Conservation (phyloP, 1,140 invertebrate species). For the Trypoxylus dichotomus region DNA sequence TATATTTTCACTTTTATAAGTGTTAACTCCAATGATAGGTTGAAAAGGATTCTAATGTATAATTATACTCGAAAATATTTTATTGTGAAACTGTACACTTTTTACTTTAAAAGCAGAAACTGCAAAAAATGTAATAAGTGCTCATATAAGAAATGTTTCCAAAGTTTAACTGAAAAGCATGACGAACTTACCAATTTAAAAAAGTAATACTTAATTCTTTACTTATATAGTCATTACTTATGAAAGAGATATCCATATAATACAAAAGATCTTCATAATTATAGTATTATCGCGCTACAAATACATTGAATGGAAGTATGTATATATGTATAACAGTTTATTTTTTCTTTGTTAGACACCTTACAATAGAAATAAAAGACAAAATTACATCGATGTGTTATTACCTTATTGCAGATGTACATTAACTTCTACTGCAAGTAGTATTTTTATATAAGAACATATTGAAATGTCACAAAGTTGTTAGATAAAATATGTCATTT, state of each 20-base stretch:
- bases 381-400: constrained; percentile 6
- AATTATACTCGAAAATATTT: too few species aligned
- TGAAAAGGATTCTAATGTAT: too few species aligned
- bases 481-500: too few species aligned
- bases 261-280: neutral
- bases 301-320: constrained; percentile 9
- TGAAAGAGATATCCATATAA: neutral
- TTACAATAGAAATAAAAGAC: constrained; percentile 25
- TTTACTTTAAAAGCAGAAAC: too few species aligned
- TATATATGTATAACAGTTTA: constrained; percentile 28
- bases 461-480: neutral
- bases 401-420: neutral
- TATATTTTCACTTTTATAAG: too few species aligned
- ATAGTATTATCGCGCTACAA: neutral
- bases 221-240: neutral
- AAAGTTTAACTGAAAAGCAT: neutral
- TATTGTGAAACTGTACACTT: too few species aligned
- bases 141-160: too few species aligned
- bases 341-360: constrained; percentile 14
- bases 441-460: neutral
- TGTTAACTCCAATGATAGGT: too few species aligned
- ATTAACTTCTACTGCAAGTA: neutral
- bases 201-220: neutral
- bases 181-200: neutral
- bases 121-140: too few species aligned